Base-by-base conservation (phyloP, 2,888 invertebrate genomes). In the Perithous albicinctus region DNA sequence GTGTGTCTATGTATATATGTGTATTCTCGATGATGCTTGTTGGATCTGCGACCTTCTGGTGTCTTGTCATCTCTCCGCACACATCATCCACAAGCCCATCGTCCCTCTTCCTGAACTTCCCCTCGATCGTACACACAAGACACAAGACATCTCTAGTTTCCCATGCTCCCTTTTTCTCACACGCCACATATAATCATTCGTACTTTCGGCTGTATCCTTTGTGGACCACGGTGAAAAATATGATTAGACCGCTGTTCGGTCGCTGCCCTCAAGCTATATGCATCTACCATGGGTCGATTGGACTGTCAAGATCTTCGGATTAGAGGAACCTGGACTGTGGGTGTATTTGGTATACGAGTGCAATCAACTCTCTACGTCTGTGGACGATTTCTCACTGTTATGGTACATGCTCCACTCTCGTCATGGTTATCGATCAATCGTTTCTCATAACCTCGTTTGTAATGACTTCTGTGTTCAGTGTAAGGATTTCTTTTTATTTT, bases 251-350 rank as follows among this genome's bases (percentile, higher is more conserved):
- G 38, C 4, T 41, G 48, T 3, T 41, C 18, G 26, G 18, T 54
- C 18, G 26, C n/a, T 15, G 56, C 2, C 7, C 29, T n/a, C 32
- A 18, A 32, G 15, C 56, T n/a, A n/a, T n/a, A n/a, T n/a, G 15
- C n/a, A 6, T 56, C n/a, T 51, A 18, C 35, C 35, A 20, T 6
- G 23, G 35, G 32, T 48, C 48, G 48, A 67, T 67, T 67, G 38
- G 51, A 48, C 67, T 67, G 51, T 67, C 51, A 67, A 67, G 67
- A 67, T 77, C 46, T 69, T 41, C 12, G 32, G 75, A 67, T 76
- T 46, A 46, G 10, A 32, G 15, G 32, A 29, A 18, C 29, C 26
- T 35, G 6, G 46, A 15, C n/a, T 12, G 6, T n/a, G 38, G 26
- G 32, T 63, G 35, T 48, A 20, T 67, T 48, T 15, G 23, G 23